These are phyloP conservation scores for Bombus cullumanus DNA, from an alignment of 1,140 invertebrate genomes.

Conservation along the genomic window DNA sequence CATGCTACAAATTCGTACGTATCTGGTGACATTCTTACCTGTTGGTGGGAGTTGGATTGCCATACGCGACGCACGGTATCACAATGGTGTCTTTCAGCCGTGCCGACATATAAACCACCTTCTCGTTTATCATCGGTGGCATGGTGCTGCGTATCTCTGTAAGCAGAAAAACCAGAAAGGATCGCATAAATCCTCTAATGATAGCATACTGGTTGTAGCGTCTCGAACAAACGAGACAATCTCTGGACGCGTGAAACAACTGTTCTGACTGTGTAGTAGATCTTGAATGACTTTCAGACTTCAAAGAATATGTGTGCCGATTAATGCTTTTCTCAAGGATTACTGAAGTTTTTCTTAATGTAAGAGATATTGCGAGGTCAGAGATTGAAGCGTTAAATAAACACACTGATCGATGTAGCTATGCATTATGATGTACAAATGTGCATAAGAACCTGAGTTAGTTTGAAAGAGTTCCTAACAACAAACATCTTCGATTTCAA, in stretches of 20 bases:
- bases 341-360: not conserved
- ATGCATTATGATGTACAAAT: no score
- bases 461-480: no score
- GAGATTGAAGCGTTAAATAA: no score
- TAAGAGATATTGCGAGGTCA: no score
- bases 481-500: not conserved
- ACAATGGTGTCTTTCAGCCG: conserved; percentile 85
- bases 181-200: conserved; percentile 34
- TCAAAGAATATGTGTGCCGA: no score
- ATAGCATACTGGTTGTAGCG: not conserved
- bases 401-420: no score
- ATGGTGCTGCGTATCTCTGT: conserved; percentile 82
- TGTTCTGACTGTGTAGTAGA: not conserved
- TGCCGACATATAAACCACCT: conserved; percentile 80
- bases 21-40: conserved; percentile 78
- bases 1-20: not conserved
- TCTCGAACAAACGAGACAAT: not conserved
- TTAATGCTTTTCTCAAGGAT: not conserved
- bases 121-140: conserved; percentile 84
- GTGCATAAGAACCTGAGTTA: no score
- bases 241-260: conserved; percentile 22
- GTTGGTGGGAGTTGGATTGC: conserved; percentile 84
- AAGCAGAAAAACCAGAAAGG: conserved; percentile 45
- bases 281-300: no score
- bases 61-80: conserved; percentile 87